Percentiles rank a stretch among this genome's conserved stretches.
Conservation (phyloP, 2,888 invertebrate species). For the Drosophila mulleri region DNA sequence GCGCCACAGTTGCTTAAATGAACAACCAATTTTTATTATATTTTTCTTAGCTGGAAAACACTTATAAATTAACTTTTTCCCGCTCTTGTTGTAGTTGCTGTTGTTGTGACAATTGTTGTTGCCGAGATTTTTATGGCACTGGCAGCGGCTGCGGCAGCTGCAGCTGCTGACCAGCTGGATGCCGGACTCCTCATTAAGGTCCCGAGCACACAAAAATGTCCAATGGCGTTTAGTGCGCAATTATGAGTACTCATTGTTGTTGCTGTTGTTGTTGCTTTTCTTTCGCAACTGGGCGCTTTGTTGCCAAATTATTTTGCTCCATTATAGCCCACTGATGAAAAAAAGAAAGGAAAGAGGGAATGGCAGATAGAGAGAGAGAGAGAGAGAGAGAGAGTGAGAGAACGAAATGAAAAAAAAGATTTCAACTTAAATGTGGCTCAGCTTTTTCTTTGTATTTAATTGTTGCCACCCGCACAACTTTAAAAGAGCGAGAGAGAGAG, state of each 20-base stretch:
- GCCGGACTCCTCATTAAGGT: slow-evolving; percentile 51
- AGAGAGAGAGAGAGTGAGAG: neutral
- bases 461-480: slow-evolving; percentile 43
- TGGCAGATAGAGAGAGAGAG: neutral
- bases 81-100: neutral
- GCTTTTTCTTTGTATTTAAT: slow-evolving; percentile 47
- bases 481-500: slow-evolving; percentile 19
- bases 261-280: slow-evolving; percentile 44
- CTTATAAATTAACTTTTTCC: slow-evolving; percentile 52
- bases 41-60: slow-evolving; percentile 25
- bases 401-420: slow-evolving; percentile 15
- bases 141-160: slow-evolving; percentile 29
- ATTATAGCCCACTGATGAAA: slow-evolving; percentile 18
- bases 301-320: slow-evolving; percentile 42
- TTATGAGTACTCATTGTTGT: slow-evolving; percentile 59
- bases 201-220: slow-evolving; percentile 62
- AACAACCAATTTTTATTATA: slow-evolving; percentile 23
- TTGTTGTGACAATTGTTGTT: slow-evolving; percentile 27
- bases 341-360: neutral
- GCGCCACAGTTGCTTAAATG: slow-evolving; percentile 32
- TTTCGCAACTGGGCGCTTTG: slow-evolving; percentile 29
- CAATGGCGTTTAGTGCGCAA: slow-evolving; percentile 75
- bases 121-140: slow-evolving; percentile 40
- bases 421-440: slow-evolving; percentile 56
- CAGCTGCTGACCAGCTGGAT: slow-evolving; percentile 46